Base-by-base conservation (phyloP, 2,888 invertebrate species). In the Sminthurides aquaticus region DNA sequence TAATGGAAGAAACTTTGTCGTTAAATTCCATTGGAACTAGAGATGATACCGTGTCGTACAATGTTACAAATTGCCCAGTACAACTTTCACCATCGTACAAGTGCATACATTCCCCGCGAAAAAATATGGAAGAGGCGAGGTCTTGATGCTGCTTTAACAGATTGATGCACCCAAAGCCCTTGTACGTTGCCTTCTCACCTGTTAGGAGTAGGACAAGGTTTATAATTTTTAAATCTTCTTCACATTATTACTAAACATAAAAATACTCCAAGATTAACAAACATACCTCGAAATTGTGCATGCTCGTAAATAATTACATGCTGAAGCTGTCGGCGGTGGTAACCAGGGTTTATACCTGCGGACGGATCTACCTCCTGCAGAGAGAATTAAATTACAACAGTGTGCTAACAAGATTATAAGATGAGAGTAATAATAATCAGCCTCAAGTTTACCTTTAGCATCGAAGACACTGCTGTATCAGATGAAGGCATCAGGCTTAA, bases 51-150 rank as follows among this genome's bases (percentile, higher is more conserved):
- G 52, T 20, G 5, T 52, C 22, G 20, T 52, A 52, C 52, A 52
- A 52, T 5, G 52, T 52, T 8, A 52, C 52, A 20, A 15, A 52
- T 20, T 52, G 11, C 5, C 52, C 52, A 5, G 52, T 20, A 20
- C 52, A 52, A 52, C 52, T 52, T 52, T 52, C 52, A 52, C 52
- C 52, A 20, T 52, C 52, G 52, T 20, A 52, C 52, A 52, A 22
- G 20, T 52, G 52, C 20, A 52, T 18, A 20, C 52, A 52, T 5
- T 22, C 20, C 11, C 22, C 52, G 5, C 52, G 52, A 8, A 52
- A 20, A 20, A 20, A 52, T 18, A 52, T 20, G 5, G 52, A 52
- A 18, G 52, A 52, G 5, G 52, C 52, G 20, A 8, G 18, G 20
- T 52, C 52, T 20, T 52, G 52, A 22, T 52, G 52, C 11, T 52